Base-by-base conservation (phyloP, 2,888 invertebrate species). In the Caenorhabditis japonica region DNA sequence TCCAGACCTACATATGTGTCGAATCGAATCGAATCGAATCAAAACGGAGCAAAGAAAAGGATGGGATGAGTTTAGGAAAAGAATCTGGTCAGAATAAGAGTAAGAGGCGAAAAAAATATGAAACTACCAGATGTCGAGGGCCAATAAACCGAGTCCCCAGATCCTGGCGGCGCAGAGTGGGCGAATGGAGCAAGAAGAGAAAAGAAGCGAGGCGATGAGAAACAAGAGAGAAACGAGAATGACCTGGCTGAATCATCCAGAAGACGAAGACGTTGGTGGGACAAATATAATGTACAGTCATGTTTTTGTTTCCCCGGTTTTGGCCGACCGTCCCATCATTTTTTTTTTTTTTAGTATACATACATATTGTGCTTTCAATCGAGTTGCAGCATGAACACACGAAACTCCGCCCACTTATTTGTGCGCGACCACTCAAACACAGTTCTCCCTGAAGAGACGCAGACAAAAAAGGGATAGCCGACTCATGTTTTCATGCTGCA, bases 41-140 rank as follows among this genome's bases (percentile, higher is more conserved):
- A 10, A 30, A 5, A 7, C n/a, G n/a, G n/a, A n/a, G n/a, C n/a
- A n/a, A n/a, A n/a, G n/a, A n/a, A n/a, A n/a, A n/a, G n/a, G n/a
- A n/a, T n/a, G n/a, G n/a, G n/a, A n/a, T n/a, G n/a, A n/a, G n/a
- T n/a, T n/a, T n/a, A n/a, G n/a, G n/a, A 21, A 33, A 27, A 19
- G 43, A 39, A 25, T 39, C 39, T 27, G 46, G 39, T 23, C 33
- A 38, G 62, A 13, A 23, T 44, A 44, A 46, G 49, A 33, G 19
- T 36, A 39, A 27, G 55, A 47, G 30, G 33, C 47, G 30, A 34
- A 51, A 66, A 66, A 66, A 66, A 66, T 49, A 56, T 66, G 66
- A 66, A 66, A 66, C 66, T 66, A 66, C 66, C 66, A 66, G 66
- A 66, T 66, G 66, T 66, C 51, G 55, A 15, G 38, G 46, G 55